Base-by-base conservation (phyloP, 2,888 invertebrate species). In the Ommatoiulus sabulosus region DNA sequence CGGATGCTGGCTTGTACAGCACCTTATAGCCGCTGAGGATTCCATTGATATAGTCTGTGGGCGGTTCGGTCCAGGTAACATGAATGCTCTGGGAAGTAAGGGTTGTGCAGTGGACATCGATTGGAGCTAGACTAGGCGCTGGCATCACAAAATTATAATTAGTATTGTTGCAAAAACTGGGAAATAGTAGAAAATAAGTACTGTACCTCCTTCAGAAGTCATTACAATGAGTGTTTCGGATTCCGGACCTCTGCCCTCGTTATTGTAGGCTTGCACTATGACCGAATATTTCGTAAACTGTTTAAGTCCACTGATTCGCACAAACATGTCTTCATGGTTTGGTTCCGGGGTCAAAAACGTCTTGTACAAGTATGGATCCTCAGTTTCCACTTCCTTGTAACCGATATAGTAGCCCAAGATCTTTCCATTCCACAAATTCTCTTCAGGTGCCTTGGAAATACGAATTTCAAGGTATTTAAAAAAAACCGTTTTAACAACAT, bases 21-120 rank as follows among this genome's bases (percentile, higher is more conserved):
- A 97, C 97, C 93, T 98, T 98, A 94, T 98, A 99, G 17, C 98
- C 98, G 92, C 98, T 97, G 92, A 98, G 97, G 80, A 98, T 96
- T 90, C 98, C 98, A 92, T 98, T 98, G 84, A 98, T 97, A 63
- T 97, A 96, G 90, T 96, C 96, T 1, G 97, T 94, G 80, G 98
- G 97, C 0, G 98, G 98, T 0, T 98, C 97, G 0, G 97, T 96
- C 98, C 98, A 99, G 43, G 97, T 96, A 3, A 98, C 97, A 89
- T 97, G 95, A 91, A 99, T 97, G 2, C 97, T 97, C 93, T 98
- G 97, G 5, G 98, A 98, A 10, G 98, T 98, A 80, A 98, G 94
- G 0, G 98, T 97, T 4, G 97, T 97, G 93, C 98, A 98, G 88
- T 96, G 95, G 0, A 98, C 97, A 91, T 97, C 97, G 43, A 84